Percentiles rank a stretch among this genome's conserved stretches.
Evolutionary conservation across 30 jellyfish, hydroid and myxozoan species (phyloP).

Genomic region (Aurelia aurita): DNA sequence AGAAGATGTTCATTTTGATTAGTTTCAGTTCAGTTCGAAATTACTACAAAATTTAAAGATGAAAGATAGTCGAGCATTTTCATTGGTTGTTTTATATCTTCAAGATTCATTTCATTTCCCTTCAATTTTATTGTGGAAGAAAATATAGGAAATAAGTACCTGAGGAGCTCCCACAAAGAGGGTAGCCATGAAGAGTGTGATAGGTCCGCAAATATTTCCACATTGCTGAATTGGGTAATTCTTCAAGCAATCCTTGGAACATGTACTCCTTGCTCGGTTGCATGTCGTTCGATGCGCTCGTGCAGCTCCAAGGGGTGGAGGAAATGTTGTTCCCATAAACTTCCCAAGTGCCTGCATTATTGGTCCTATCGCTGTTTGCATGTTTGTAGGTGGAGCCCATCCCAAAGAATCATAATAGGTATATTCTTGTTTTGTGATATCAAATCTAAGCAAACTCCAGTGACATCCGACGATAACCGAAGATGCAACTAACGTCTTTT

Average conservation of each 20-base stretch:
- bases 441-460: background rate
- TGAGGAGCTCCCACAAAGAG: background rate
- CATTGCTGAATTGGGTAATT: slow-evolving; percentile 17
- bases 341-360: background rate
- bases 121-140: too few species aligned
- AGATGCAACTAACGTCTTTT: background rate
- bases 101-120: background rate
- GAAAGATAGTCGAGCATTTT: background rate
- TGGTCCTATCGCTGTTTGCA: background rate
- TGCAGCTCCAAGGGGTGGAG: too few species aligned
- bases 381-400: slow-evolving; percentile 5
- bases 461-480: background rate
- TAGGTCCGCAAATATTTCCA: slow-evolving; percentile 6
- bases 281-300: background rate
- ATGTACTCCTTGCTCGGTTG: slow-evolving; percentile 2
- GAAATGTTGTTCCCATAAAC: background rate
- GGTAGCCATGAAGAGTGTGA: slow-evolving; percentile 6
- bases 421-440: background rate
- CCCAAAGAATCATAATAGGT: background rate
- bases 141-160: background rate
- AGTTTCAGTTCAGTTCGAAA: too few species aligned
- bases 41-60: too few species aligned
- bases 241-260: slow-evolving; percentile 1
- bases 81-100: background rate
- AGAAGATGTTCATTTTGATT: too few species aligned